Evolutionary conservation across 53 echinoderm and acorn worm species (phyloP).

Genomic region (Zoroaster sp.): DNA sequence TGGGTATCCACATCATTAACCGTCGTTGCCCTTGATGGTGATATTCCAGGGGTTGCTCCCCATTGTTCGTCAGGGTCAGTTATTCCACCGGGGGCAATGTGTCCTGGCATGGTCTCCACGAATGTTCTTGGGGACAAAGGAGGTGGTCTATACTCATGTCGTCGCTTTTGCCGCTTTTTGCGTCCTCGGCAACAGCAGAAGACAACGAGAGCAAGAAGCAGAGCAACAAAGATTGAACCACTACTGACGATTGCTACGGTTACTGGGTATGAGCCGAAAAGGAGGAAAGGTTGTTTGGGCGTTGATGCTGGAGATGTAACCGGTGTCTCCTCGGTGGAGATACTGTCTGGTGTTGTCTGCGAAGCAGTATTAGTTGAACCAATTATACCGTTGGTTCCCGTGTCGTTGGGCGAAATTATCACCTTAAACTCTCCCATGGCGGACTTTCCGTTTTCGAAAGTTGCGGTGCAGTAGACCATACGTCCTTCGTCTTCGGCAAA

Average conservation of each 20-base stretch:
- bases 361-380: not conserved
- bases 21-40: not conserved
- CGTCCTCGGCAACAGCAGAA: constrained; percentile 20
- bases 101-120: not conserved
- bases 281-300: not conserved
- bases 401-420: not conserved
- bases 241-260: constrained; percentile 2
- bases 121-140: constrained; percentile 33
- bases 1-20: not conserved
- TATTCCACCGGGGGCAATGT: constrained; percentile 7
- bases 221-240: constrained; percentile 6
- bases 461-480: constrained; percentile 5
- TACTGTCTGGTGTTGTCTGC: not conserved
- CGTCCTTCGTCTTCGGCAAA: not conserved
- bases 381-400: not conserved
- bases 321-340: not conserved
- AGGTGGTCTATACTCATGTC: not conserved
- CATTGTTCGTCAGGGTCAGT: constrained; percentile 49
- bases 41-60: not conserved
- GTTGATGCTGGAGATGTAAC: not conserved
- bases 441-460: not conserved
- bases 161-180: not conserved
- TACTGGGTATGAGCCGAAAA: constrained; percentile 11
- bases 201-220: constrained; percentile 7
- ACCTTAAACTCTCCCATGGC: not conserved